Evolutionary conservation across 2,888 invertebrate species (phyloP).

Genomic region (Rhamphomyia laevipes): DNA sequence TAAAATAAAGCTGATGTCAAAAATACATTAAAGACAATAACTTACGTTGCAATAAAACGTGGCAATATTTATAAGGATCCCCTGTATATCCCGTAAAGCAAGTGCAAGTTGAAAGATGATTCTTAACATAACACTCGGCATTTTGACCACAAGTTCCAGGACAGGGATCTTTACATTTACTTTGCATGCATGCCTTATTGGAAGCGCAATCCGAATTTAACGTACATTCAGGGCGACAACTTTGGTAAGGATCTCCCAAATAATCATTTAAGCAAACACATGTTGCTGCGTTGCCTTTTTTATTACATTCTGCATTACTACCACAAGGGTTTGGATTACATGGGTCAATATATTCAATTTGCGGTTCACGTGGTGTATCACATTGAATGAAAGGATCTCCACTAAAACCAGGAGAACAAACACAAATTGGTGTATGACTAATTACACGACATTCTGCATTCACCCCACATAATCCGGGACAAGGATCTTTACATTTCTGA

Average conservation of each 20-base stretch:
- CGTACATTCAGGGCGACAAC: slow-evolving; percentile 68
- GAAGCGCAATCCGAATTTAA: slow-evolving; percentile 65
- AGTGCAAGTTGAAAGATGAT: slow-evolving; percentile 56
- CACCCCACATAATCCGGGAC: slow-evolving; percentile 51
- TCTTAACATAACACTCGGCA: slow-evolving; percentile 57
- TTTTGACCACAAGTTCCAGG: slow-evolving; percentile 65
- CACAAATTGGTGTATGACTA: slow-evolving; percentile 47
- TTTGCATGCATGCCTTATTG: slow-evolving; percentile 56
- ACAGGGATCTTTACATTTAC: slow-evolving; percentile 69
- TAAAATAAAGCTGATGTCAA: too few relatives aligned
- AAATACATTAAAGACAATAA: too few relatives aligned
- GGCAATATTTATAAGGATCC: slow-evolving; percentile 60
- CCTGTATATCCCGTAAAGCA: slow-evolving; percentile 62
- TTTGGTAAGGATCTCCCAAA: slow-evolving; percentile 55
- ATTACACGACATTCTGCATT: slow-evolving; percentile 45
- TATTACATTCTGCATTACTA: slow-evolving; percentile 52
- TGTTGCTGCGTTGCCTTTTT: slow-evolving; percentile 50
- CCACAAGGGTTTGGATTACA: slow-evolving; percentile 56
- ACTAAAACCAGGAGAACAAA: slow-evolving; percentile 47
- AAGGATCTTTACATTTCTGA: slow-evolving; percentile 61
- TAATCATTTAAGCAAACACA: slow-evolving; percentile 57
- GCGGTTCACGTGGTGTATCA: slow-evolving; percentile 26
- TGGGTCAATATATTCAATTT: slow-evolving; percentile 35
- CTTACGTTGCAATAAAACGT: slow-evolving; percentile 41
- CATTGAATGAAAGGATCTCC: slow-evolving; percentile 54